Evolutionary conservation across 2,113 vertebrate genomes (phyloP).

Genomic region (Ursus arctos): DNA sequence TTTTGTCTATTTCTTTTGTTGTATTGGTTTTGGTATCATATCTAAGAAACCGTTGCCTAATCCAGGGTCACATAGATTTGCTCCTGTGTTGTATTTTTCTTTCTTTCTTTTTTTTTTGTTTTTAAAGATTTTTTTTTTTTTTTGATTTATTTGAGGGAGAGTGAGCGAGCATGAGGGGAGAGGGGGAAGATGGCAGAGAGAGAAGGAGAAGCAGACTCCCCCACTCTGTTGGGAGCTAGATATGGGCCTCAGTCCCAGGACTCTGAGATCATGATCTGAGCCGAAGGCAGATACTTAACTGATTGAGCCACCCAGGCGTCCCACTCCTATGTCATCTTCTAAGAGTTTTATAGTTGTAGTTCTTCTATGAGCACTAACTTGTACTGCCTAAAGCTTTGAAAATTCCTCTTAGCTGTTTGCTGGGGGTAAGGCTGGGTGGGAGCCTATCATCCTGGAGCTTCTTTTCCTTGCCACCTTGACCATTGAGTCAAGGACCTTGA

Average conservation of each 20-base stretch:
- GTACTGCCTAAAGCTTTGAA: not conserved
- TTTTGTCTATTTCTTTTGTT: constrained; percentile 14
- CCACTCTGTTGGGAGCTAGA: too few relatives aligned
- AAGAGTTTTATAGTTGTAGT: constrained; percentile 1
- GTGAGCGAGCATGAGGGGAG: not conserved
- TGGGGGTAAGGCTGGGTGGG: not conserved
- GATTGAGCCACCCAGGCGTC: not conserved
- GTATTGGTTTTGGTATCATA: not conserved
- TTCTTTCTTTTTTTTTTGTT: not conserved
- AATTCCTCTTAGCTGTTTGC: not conserved
- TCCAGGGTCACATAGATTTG: not conserved
- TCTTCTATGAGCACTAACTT: not conserved
- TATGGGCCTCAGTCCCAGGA: too few relatives aligned
- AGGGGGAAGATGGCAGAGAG: not conserved
- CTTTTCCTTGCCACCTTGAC: not conserved
- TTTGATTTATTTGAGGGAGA: not conserved
- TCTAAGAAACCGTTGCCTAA: not conserved
- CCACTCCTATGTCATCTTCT: not conserved
- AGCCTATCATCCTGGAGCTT: not conserved
- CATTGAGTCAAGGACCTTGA: not conserved
- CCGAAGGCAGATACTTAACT: not conserved
- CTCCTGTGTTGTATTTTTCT: not conserved
- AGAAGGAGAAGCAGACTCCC: not conserved
- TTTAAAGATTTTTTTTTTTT: not conserved
- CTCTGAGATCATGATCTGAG: not conserved